Evolutionary conservation across 2,113 vertebrate genomes (phyloP), one percentile per base, ranked within the genome.

Genomic region (Delphinapterus leucas): DNA sequence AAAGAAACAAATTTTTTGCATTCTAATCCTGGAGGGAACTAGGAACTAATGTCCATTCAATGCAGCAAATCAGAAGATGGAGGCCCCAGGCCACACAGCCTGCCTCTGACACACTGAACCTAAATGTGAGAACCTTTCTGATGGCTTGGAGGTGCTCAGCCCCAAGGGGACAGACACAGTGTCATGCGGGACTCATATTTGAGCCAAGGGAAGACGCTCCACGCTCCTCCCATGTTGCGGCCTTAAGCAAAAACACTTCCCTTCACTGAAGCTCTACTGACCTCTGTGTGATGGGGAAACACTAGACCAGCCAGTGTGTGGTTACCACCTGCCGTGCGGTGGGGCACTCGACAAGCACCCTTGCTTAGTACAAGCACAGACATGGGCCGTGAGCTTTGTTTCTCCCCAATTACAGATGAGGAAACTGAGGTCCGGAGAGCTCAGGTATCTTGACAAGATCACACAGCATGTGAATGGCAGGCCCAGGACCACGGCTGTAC

Each of bases 321-420:
- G 1, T 12, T 60, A 10, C 15, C 33, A 3, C 28, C 20, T 18
- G 14, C 20, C 17, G 1, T 15, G 15, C 9, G 0, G 33, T 5
- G 18, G 33, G 44, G 26, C 2, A 33, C 31, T 33, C 2, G 0
- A 3, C 26, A 17, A 1, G 76, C 26, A 28, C 3, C 4, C 38
- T 21, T 15, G 74, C 33, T 87, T 7, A 8, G 25, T 12, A 13
- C 2, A 4, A 70, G 44, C 9, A 18, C 14, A 67, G 44, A 47
- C 21, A n/a, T 3, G 4, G 14, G 44, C 10, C 1, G 0, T 73
- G 67, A 53, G 38, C 9, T 8, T 4, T 33, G 8, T 36, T 9
- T 25, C 17, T 68, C 8, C 21, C 36, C 11, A 25, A 5, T 82
- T 26, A 47, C 2, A 68, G 85, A 47, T 21, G 33, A 65, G 63